Evolutionary conservation across 2,113 vertebrate genomes (phyloP), one percentile per base, ranked within the genome.

Genomic region (Tautogolabrus adspersus): DNA sequence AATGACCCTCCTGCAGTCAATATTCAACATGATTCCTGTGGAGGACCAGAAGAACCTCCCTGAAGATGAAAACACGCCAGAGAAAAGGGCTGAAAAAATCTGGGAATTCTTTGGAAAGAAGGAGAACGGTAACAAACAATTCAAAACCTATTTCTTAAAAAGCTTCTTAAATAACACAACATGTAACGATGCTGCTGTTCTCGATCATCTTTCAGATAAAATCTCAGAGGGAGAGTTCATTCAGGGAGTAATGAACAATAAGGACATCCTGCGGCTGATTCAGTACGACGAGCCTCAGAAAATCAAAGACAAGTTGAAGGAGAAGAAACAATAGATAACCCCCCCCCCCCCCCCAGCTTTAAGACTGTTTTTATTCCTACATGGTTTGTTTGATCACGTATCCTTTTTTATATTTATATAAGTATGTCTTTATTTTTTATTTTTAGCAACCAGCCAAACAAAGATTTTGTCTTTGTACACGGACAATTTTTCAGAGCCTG

Each of bases 201-300:
- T 79, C 42, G 3, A 15, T 57, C 64, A 0, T 16, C 72, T 73
- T 57, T 5, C 92, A 97, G 96, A 96, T 92, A 97, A 96, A 92
- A 95, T 97, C 51, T 93, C 94, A 3, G 96, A 97, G 67, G 92
- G 95, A 3, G 96, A 97, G 61, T 97, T 97, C 88, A 96, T 97
- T 71, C 93, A 96, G 67, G 96, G 96, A 0, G 96, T 96, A 75
- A 90, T 96, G 94, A 92, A 96, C 77, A 97, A 97, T 92, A 95
- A 95, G 63, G 96, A 97, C 69, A 97, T 97, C 83, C 93, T 97
- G 63, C 94, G 96, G 62, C 85, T 97, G 89, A 97, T 97, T 79
- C 96, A 97, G 75, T 97, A 94, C 6, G 96, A 95, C 3, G 94
- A 97, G 83, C 96, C 96, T 23, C 96, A 96, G 88, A 96, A 95